Base-by-base conservation (phyloP, 2,888 invertebrate species). In the Frankliniella intonsa region DNA sequence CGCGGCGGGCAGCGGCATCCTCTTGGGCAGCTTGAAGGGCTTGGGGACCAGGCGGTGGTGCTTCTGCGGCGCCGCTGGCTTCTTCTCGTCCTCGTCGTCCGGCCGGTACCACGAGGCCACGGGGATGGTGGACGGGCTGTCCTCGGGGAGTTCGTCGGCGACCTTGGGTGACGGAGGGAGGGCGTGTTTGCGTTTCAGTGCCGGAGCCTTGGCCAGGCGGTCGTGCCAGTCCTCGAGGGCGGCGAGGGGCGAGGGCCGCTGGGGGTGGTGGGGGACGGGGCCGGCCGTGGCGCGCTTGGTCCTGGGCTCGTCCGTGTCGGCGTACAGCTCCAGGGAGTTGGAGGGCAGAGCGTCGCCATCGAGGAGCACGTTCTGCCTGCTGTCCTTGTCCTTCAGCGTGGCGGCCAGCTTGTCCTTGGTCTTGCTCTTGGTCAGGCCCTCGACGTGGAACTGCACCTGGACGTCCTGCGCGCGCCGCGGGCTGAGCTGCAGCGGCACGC, bases 11-110 rank as follows among this genome's bases (percentile, higher is more conserved):
- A 76, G 25, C 9, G 69, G 69, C 8, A 25, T 25, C 22, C 69
- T 22, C 69, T 76, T 76, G 25, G 69, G 69, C 69, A 76, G 69
- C 69, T 76, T 76, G 25, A 76, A 25, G 25, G 69, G 69, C 25
- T 76, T 76, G 25, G 9, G 8, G 22, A 22, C 22, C 69, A 76
- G 69, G 62, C 62, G 62, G 62, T 19, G 14, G 62, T 17, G 62
- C 62, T 25, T 76, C 9, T 76, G 69, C 25, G 69, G 22, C 22
- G 25, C 69, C 25, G 22, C 12, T 12, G n/a, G 25, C 25, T 12
- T 22, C 11, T 22, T 11, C 8, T n/a, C 69, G 22, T 76, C 69
- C 69, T 22, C 9, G 69, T 76, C 69, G 69, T 76, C 69, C 22
- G 69, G 69, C 22, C 69, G n/a, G 22, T 22, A 76, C 22, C 22